Evolutionary conservation across 2,888 invertebrate species (phyloP).

Genomic region (Pseudococcus jackbeardsleyi): DNA sequence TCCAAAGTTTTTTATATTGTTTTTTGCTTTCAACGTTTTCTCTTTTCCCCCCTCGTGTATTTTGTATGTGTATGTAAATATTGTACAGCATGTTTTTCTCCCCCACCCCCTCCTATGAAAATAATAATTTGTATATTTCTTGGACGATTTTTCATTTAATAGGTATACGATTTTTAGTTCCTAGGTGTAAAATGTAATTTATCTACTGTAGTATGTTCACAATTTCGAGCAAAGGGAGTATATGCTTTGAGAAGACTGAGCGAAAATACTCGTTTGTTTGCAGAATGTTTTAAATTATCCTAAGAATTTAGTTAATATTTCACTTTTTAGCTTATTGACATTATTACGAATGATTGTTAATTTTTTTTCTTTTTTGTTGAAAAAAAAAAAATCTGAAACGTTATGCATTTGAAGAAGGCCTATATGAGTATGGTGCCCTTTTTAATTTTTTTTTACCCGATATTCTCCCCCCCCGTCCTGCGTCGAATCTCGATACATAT

Average conservation of each 20-base stretch:
- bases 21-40: constrained; percentile 21
- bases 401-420: background rate
- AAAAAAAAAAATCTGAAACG: constrained; percentile 19
- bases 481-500: constrained; percentile 5
- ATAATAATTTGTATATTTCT: constrained; percentile 25
- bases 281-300: constrained; percentile 6
- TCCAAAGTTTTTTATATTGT: constrained; percentile 31
- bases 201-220: constrained; percentile 38
- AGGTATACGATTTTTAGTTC: constrained; percentile 51
- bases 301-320: constrained; percentile 13
- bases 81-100: constrained; percentile 32
- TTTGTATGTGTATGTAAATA: constrained; percentile 30
- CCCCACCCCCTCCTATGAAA: too few relatives aligned
- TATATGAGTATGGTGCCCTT: constrained; percentile 6
- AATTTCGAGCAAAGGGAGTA: constrained; percentile 53
- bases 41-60: constrained; percentile 15
- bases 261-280: constrained; percentile 50
- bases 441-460: background rate
- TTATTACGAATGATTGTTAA: background rate
- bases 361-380: background rate
- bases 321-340: constrained; percentile 38
- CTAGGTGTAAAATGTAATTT: constrained; percentile 25
- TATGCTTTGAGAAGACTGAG: constrained; percentile 55
- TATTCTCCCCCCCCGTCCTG: constrained; percentile 22
- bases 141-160: constrained; percentile 42